Evolutionary conservation across 2,888 invertebrate species (phyloP).

Genomic region (Acanthosepion lycidas): DNA sequence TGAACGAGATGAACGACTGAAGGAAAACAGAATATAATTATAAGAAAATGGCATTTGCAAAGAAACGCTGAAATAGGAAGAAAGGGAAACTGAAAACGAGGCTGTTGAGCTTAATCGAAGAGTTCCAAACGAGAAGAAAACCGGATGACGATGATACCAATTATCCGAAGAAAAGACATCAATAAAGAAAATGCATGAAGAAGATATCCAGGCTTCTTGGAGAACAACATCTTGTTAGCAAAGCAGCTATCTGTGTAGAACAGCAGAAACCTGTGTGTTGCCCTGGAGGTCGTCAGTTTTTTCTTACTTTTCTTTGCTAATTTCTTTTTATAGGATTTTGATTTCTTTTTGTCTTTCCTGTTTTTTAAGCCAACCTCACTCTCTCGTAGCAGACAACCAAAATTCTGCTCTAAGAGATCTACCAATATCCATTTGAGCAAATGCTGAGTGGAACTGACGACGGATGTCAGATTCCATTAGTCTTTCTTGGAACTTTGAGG

Average conservation of each 20-base stretch:
- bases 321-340: too few species aligned
- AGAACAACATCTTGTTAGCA: neutral
- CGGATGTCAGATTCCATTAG: neutral
- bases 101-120: neutral
- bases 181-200: neutral
- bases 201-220: neutral
- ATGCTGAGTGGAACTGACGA: neutral
- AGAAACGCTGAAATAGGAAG: neutral
- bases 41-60: neutral
- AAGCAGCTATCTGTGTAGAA: neutral
- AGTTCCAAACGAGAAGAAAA: neutral
- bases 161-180: neutral
- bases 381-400: too few species aligned
- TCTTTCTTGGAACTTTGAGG: neutral
- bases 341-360: too few species aligned
- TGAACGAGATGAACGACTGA: too few species aligned
- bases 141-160: slow-evolving; percentile 2
- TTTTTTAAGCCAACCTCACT: neutral
- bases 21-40: neutral
- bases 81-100: neutral
- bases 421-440: neutral
- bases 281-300: neutral
- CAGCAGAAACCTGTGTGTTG: neutral
- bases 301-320: neutral
- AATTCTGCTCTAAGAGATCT: neutral